Conservation (phyloP, 2,797 vertebrate species). For the Nasua narica region DNA sequence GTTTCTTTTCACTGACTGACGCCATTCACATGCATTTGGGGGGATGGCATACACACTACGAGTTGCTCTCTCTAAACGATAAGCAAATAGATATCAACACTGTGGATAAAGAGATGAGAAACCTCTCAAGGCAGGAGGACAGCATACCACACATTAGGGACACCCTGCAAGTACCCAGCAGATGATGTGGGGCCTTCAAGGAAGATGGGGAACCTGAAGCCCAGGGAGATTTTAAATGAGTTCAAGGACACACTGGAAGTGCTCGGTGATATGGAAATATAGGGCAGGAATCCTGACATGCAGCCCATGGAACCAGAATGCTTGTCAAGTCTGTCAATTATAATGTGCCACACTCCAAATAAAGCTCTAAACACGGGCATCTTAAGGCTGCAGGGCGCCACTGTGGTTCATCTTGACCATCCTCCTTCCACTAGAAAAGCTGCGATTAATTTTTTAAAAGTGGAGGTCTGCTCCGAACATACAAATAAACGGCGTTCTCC, state of each 20-base stretch:
- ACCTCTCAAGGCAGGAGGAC: constrained; percentile 26
- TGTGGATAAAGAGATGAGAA: constrained; percentile 40
- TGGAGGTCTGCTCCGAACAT: background rate
- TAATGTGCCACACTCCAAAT: constrained; percentile 64
- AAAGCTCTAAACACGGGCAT: constrained; percentile 51
- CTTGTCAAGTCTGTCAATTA: constrained; percentile 78
- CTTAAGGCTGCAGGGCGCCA: background rate
- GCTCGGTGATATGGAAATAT: constrained; percentile 74
- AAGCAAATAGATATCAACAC: constrained; percentile 46
- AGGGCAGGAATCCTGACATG: constrained; percentile 76
- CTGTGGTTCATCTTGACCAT: constrained; percentile 43
- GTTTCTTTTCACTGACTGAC: background rate
- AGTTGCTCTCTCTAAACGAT: constrained; percentile 32
- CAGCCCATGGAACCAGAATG: constrained; percentile 68
- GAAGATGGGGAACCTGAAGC: constrained; percentile 68
- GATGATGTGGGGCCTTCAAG: constrained; percentile 55
- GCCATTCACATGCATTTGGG: constrained; percentile 11
- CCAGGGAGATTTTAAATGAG: constrained; percentile 79
- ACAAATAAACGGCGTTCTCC: constrained; percentile 27
- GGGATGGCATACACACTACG: background rate
- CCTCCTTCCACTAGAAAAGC: constrained; percentile 43
- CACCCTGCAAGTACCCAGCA: constrained; percentile 41
- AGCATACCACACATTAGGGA: background rate
- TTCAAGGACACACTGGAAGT: constrained; percentile 74
- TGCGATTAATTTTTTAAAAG: constrained; percentile 34